Percentiles rank a stretch among this genome's conserved stretches.
These are phyloP conservation scores for Ammodytes dubius DNA, from an alignment of 2,113 vertebrate genomes.

Conservation along the genomic window DNA sequence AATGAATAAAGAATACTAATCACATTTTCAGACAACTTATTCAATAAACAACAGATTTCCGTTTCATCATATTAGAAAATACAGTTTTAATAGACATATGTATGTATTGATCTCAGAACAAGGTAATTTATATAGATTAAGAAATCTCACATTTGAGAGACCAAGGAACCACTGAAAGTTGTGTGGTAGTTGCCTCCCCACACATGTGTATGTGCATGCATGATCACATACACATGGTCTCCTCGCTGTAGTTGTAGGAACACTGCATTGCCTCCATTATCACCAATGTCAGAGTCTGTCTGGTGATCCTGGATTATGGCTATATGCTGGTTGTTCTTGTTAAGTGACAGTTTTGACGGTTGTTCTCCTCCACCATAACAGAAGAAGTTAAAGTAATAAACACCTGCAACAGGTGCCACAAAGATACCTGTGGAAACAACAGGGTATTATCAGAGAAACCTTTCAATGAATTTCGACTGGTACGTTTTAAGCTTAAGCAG, in stretches of 20 bases:
- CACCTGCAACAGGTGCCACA: no score
- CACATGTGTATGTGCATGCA: background rate
- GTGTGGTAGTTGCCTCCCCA: background rate
- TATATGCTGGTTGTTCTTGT: background rate
- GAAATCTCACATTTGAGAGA: background rate
- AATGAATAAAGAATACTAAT: background rate
- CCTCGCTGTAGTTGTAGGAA: slow-evolving; percentile 18
- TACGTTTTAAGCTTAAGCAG: no score
- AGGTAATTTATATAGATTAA: background rate
- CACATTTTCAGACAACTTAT: background rate
- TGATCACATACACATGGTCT: background rate
- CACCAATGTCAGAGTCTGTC: background rate
- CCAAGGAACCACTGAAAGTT: slow-evolving; percentile 27
- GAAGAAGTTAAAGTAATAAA: background rate
- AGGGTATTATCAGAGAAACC: no score
- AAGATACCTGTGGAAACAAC: no score
- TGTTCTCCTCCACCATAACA: background rate
- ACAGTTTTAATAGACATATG: background rate
- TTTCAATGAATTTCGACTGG: no score
- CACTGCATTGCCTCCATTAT: slow-evolving; percentile 40
- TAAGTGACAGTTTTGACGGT: fast-evolving
- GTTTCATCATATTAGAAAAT: background rate
- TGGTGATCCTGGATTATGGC: background rate
- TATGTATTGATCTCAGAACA: background rate
- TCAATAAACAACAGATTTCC: no score